Conservation (phyloP, 2,888 invertebrate species). For the Ferrisia virgata region DNA sequence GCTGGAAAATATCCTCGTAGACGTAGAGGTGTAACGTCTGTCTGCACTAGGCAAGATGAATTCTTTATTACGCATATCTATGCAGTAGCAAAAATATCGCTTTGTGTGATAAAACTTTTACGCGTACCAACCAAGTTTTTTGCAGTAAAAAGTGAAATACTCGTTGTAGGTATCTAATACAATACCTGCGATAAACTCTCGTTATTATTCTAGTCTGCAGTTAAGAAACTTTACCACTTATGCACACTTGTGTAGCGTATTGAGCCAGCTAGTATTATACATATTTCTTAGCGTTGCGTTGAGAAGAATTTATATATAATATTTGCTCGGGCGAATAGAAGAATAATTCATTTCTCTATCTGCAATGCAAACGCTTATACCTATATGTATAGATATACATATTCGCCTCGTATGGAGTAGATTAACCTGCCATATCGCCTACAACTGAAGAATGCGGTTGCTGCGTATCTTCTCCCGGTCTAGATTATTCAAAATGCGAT, state of each 20-base stretch:
- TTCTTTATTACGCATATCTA: not conserved
- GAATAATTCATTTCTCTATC: constrained; percentile 23
- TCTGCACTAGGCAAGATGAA: no score
- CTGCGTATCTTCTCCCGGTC: constrained; percentile 7
- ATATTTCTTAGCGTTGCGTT: not conserved
- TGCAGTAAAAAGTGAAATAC: not conserved
- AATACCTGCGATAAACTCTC: not conserved
- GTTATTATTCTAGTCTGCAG: not conserved
- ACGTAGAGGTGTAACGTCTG: no score
- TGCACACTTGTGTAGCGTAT: not conserved
- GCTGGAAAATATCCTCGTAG: not conserved
- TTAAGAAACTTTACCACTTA: not conserved
- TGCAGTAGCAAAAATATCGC: not conserved
- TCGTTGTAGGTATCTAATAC: not conserved
- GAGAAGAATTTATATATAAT: constrained; percentile 17
- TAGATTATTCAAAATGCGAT: constrained; percentile 19
- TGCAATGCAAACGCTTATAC: not conserved
- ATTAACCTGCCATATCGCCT: constrained; percentile 19
- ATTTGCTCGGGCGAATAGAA: not conserved
- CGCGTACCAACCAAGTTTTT: not conserved
- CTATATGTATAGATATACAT: not conserved
- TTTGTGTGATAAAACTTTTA: not conserved
- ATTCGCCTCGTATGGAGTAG: not conserved
- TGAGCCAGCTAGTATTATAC: no score
- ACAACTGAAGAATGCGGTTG: constrained; percentile 28